phyloP scores from a whole-genome alignment of 1,140 invertebrate genomes.

The Octopus bimaculoides region DNA sequence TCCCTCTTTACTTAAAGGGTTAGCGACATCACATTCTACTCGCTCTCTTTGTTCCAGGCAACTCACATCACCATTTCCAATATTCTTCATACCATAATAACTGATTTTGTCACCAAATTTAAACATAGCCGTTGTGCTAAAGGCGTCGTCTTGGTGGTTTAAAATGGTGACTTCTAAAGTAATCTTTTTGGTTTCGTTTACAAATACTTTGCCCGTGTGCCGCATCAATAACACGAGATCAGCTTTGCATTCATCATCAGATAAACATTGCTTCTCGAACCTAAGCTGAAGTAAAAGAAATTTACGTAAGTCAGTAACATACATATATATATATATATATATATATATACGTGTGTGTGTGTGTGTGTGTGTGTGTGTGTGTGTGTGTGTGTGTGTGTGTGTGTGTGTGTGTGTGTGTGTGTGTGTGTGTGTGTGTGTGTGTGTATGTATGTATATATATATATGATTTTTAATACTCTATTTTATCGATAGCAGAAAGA shows the following conservation, averaged over 20 bases:
- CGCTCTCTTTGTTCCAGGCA: neutral
- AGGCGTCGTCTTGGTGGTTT: neutral
- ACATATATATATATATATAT: too few relatives aligned
- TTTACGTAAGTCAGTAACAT: too few relatives aligned
- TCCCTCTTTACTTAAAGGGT: neutral
- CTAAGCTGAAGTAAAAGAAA: too few relatives aligned
- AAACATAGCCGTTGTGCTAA: neutral
- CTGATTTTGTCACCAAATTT: neutral
- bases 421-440: constrained; percentile 2
- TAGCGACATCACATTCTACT: neutral
- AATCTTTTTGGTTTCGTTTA: neutral
- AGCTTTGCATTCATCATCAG: neutral
- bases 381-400: constrained; percentile 8
- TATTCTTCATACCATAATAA: neutral
- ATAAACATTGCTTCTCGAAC: neutral
- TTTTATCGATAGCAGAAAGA: too few relatives aligned
- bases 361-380: too few relatives aligned
- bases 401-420: constrained; percentile 18
- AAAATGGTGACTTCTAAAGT: neutral
- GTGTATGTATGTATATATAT: too few relatives aligned
- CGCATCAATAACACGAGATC: neutral
- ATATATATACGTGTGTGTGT: too few relatives aligned
- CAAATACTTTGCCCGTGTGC: neutral
- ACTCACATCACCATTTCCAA: neutral
- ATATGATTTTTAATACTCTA: too few relatives aligned